Conservation (phyloP, 2,113 vertebrate genomes). For the Lota lota region DNA sequence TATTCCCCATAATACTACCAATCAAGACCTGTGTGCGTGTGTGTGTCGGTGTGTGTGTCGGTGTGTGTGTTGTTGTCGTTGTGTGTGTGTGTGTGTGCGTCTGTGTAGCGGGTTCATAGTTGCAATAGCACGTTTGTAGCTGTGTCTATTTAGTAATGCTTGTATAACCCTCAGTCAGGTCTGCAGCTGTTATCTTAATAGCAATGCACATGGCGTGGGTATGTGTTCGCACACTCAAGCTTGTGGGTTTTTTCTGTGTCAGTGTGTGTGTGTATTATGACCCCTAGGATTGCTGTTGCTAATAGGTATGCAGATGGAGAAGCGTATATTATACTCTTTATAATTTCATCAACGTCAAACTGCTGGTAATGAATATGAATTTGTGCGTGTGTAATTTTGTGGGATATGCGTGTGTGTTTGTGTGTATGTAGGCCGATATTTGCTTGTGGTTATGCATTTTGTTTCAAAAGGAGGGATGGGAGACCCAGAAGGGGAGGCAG, state of each 20-base stretch:
- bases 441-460: constrained; percentile 13
- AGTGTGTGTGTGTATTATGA: not conserved
- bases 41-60: not conserved
- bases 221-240: not conserved
- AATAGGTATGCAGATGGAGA: constrained; percentile 49
- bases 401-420: not conserved
- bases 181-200: not conserved
- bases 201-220: not conserved
- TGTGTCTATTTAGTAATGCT: not conserved
- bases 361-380: constrained; percentile 26
- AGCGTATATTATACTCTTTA: constrained; percentile 54
- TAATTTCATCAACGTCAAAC: constrained; percentile 55
- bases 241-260: not conserved
- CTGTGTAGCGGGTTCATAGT: not conserved
- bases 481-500: constrained; percentile 17
- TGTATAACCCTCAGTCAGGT: not conserved
- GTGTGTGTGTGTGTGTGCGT: not conserved
- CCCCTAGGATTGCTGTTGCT: constrained; percentile 31
- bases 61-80: not conserved
- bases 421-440: constrained; percentile 18
- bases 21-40: not conserved
- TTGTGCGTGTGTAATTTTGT: constrained; percentile 10
- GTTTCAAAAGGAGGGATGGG: constrained; percentile 36
- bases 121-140: not conserved
- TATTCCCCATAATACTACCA: constrained; percentile 14